phyloP scores from a whole-genome alignment of 64 coral and sea anemone species.

The Dendronephthya gigantea region DNA sequence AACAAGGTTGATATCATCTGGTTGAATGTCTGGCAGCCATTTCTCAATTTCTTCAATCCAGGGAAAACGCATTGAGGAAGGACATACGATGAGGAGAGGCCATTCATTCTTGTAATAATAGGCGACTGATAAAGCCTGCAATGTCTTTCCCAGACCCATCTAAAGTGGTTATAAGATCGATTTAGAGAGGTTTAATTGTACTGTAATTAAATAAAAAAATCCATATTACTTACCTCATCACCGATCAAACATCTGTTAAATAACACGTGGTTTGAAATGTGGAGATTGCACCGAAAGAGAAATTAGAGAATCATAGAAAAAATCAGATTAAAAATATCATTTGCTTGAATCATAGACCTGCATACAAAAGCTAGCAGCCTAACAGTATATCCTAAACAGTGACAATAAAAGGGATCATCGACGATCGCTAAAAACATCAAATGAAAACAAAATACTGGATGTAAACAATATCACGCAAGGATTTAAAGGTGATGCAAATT shows the following conservation, averaged over 20 bases:
- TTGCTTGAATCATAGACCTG: neutral
- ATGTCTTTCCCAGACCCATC: slow-evolving; percentile 99
- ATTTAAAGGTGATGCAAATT: neutral
- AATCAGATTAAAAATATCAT: neutral
- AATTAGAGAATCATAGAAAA: neutral
- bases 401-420: neutral
- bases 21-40: slow-evolving; percentile 86
- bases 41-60: slow-evolving; percentile 99
- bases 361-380: neutral
- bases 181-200: neutral
- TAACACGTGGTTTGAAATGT: neutral
- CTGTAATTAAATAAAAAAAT: neutral
- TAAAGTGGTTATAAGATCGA: neutral
- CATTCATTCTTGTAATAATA: slow-evolving; percentile 84
- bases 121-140: slow-evolving; percentile 83
- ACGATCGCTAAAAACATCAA: neutral
- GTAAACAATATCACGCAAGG: neutral
- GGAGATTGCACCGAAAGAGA: neutral
- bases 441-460: neutral
- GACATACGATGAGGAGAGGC: slow-evolving; percentile 79
- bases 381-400: neutral
- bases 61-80: slow-evolving; percentile 88
- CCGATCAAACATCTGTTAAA: slow-evolving; percentile 69
- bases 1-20: slow-evolving; percentile 71
- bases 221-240: slow-evolving; percentile 98